Evolutionary conservation across 64 coral and sea anemone species (phyloP).

Genomic region (Actinia equina): DNA sequence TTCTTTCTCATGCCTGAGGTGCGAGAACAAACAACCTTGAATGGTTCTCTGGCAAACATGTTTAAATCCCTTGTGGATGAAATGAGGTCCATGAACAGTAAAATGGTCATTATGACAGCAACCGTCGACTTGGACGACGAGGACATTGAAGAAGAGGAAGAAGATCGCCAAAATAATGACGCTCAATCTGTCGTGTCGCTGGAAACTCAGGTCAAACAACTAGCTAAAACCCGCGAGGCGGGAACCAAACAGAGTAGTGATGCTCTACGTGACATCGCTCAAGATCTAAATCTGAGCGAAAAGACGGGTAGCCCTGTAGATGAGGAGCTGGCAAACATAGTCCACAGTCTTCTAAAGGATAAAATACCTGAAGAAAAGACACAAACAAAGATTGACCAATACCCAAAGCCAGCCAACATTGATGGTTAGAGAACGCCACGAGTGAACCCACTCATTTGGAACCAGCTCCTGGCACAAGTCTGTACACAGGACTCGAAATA

Average conservation of each 20-base stretch:
- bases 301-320: slow-evolving; percentile 13
- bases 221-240: not conserved
- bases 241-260: slow-evolving; percentile 6
- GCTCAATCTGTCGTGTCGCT: not conserved
- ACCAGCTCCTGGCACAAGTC: slow-evolving; percentile 29
- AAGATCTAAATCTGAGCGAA: slow-evolving; percentile 5
- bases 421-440: slow-evolving; percentile 39
- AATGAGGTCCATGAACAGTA: slow-evolving; percentile 11
- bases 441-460: slow-evolving; percentile 54
- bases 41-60: not conserved
- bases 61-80: slow-evolving; percentile 6
- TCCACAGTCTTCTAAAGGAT: slow-evolving; percentile 6
- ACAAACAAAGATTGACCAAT: slow-evolving; percentile 34
- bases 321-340: slow-evolving; percentile 31
- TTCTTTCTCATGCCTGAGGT: not conserved
- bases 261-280: slow-evolving; percentile 13
- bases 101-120: not conserved
- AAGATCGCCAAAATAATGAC: not conserved
- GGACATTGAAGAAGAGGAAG: not conserved
- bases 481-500: slow-evolving; percentile 32
- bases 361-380: slow-evolving; percentile 39
- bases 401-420: slow-evolving; percentile 35
- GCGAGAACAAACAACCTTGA: not conserved
- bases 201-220: not conserved
- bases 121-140: not conserved